A percentile compares a stretch with the other conserved stretches of the same genome.
phyloP scores from a whole-genome alignment of 2,888 invertebrate species.

The Troides helena region DNA sequence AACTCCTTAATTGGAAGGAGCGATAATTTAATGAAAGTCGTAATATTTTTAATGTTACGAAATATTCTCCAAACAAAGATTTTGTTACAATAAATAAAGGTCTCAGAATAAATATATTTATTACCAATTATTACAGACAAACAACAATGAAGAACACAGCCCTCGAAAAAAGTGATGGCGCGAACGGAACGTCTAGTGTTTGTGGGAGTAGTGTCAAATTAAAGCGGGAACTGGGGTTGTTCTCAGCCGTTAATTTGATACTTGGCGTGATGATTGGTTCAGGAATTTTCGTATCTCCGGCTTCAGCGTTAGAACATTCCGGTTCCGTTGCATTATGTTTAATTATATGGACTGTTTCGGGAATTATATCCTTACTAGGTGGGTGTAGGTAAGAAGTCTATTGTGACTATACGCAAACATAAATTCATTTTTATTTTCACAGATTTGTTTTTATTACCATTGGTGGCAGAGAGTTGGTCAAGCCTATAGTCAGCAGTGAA shows the following conservation, averaged over 20 bases:
- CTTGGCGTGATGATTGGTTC: constrained; percentile 95
- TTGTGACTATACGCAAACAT: constrained; percentile 6
- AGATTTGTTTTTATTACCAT: too few species aligned
- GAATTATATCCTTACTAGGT: constrained; percentile 89
- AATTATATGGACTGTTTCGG: constrained; percentile 88
- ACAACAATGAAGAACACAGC: constrained; percentile 52
- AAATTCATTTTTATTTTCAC: neutral
- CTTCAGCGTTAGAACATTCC: constrained; percentile 86
- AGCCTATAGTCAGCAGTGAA: too few species aligned
- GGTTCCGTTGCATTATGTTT: constrained; percentile 91
- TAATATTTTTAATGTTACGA: too few species aligned
- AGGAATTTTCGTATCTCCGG: constrained; percentile 92
- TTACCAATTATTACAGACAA: constrained; percentile 42
- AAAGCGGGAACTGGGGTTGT: constrained; percentile 87
- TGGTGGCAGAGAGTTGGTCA: too few species aligned
- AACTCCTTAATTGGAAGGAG: too few species aligned
- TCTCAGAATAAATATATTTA: neutral
- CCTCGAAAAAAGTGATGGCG: constrained; percentile 44
- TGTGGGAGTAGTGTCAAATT: constrained; percentile 79
- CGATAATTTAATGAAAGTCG: too few species aligned
- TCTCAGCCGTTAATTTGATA: constrained; percentile 90
- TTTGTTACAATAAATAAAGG: too few species aligned
- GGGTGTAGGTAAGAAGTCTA: constrained; percentile 70
- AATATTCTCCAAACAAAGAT: too few species aligned
- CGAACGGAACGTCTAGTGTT: constrained; percentile 41